Evolutionary conservation across 2,797 vertebrate species (phyloP).

Genomic region (Crax fasciolata): DNA sequence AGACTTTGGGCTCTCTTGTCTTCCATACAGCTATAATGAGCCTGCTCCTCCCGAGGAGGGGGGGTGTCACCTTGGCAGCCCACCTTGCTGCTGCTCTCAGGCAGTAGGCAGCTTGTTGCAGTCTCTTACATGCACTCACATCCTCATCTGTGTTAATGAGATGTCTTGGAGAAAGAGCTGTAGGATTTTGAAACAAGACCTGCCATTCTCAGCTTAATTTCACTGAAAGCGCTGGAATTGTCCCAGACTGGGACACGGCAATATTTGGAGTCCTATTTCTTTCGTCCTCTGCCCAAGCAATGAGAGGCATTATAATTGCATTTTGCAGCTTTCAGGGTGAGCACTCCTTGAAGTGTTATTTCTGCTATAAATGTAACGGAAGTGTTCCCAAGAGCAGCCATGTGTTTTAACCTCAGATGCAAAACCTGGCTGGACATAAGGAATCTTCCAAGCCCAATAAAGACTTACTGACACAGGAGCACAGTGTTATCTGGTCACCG

Average conservation of each 20-base stretch:
- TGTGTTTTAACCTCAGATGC: neutral
- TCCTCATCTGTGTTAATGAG: neutral
- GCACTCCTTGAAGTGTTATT: neutral
- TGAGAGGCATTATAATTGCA: neutral
- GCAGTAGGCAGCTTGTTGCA: neutral
- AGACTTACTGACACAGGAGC: neutral
- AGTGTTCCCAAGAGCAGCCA: neutral
- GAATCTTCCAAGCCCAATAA: neutral
- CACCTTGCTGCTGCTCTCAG: neutral
- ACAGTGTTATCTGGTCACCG: neutral
- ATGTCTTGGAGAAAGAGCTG: neutral
- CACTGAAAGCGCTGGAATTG: neutral
- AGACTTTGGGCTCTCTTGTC: neutral
- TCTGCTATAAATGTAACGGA: neutral
- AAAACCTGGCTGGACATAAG: neutral
- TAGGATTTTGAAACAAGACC: neutral
- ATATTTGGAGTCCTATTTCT: neutral
- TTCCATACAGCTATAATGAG: neutral
- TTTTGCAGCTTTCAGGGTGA: neutral
- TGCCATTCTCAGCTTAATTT: neutral
- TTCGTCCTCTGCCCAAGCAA: neutral
- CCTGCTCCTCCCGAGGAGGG: neutral
- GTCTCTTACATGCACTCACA: neutral
- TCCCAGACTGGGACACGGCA: neutral
- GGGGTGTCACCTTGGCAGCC: neutral